Percentiles rank a stretch among this genome's conserved stretches.
Conservation (phyloP, 2,797 vertebrate genomes). For the Oryzias dopingdopingensis region DNA sequence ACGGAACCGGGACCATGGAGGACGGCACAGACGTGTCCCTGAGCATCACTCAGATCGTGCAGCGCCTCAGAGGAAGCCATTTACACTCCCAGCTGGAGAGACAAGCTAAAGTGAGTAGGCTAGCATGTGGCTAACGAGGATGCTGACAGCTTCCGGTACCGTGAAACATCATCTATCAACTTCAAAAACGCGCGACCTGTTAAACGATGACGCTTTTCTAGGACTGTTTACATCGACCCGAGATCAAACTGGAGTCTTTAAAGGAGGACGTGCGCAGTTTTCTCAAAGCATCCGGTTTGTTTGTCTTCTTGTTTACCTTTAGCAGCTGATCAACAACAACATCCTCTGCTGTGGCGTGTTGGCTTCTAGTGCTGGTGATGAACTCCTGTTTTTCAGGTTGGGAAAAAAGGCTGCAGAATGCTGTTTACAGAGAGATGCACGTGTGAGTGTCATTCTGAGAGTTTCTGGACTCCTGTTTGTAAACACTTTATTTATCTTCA, state of each 20-base stretch:
- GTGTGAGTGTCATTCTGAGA: constrained; percentile 80
- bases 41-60: constrained; percentile 88
- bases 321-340: not conserved
- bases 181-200: no score
- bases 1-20: constrained; percentile 73
- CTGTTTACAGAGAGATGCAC: constrained; percentile 93
- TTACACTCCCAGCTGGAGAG: constrained; percentile 92
- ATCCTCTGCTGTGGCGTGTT: not conserved
- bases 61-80: constrained; percentile 86
- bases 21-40: constrained; percentile 84
- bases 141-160: not conserved
- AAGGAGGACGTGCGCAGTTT: constrained; percentile 94
- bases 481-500: no score
- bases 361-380: not conserved
- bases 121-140: constrained; percentile 56
- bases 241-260: constrained; percentile 89
- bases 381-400: constrained; percentile 81
- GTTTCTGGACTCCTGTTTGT: not conserved
- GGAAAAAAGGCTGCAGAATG: constrained; percentile 98
- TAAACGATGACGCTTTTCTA: constrained; percentile 38
- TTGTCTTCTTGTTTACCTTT: not conserved
- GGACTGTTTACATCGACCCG: constrained; percentile 91
- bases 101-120: constrained; percentile 89
- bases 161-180: no score
- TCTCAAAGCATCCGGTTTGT: constrained; percentile 87